Percentiles rank a stretch among this genome's conserved stretches.
Evolutionary conservation across 2,888 invertebrate species (phyloP).

Genomic region (Pristionchus arcanus): DNA sequence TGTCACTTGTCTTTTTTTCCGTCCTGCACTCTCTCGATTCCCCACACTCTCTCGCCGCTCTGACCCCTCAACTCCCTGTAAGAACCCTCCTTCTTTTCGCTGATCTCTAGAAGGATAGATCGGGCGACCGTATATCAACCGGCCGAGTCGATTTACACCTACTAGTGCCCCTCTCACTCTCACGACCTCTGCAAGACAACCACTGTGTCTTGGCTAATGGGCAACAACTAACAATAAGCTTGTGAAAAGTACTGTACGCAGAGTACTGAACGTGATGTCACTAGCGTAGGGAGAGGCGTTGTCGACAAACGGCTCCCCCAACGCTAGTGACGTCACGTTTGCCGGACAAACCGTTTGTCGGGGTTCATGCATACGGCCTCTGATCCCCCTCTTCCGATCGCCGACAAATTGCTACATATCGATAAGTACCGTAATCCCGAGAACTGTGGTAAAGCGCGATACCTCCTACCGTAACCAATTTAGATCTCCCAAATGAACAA

Average conservation of each 20-base stretch:
- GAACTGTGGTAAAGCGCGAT: background rate
- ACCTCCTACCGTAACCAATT: no score
- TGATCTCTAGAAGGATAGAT: background rate
- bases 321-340: no score
- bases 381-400: no score
- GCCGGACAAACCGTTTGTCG: no score
- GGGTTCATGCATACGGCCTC: no score
- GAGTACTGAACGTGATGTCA: no score
- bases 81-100: background rate
- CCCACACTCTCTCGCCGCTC: conserved; percentile 5
- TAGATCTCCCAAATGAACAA: no score
- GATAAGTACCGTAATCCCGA: no score
- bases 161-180: background rate
- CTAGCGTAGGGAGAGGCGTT: no score
- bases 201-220: background rate
- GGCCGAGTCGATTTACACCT: conserved; percentile 11
- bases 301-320: no score
- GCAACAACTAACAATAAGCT: background rate
- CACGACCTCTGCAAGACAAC: background rate
- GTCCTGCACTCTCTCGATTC: conserved; percentile 20
- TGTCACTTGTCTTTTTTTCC: background rate
- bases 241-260: no score
- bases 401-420: background rate
- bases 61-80: background rate
- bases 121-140: conserved; percentile 20